Conservation (phyloP, 2,888 invertebrate genomes). For the Napeogenes inachia region DNA sequence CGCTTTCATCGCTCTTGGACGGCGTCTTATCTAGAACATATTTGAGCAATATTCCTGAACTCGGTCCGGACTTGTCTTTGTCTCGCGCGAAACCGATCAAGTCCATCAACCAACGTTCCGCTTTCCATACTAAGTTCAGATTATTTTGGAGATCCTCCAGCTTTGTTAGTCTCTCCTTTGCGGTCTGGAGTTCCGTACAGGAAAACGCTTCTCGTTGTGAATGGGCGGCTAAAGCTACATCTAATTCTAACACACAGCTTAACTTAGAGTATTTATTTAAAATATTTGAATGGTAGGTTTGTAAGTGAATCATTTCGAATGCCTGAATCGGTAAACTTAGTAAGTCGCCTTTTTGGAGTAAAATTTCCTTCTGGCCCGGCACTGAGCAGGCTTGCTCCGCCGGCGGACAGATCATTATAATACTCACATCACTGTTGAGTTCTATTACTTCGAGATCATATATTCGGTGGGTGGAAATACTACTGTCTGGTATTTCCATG, state of each 20-base stretch:
- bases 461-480: constrained; percentile 85
- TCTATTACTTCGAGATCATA: constrained; percentile 97
- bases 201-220: constrained; percentile 97
- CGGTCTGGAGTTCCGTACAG: constrained; percentile 88
- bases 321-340: constrained; percentile 95
- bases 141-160: constrained; percentile 90
- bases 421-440: constrained; percentile 91
- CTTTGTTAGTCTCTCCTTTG: constrained; percentile 89
- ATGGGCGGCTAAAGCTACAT: constrained; percentile 93
- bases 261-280: constrained; percentile 94
- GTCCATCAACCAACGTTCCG: constrained; percentile 97
- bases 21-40: constrained; percentile 60
- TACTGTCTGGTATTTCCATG: constrained; percentile 86
- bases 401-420: constrained; percentile 94
- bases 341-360: constrained; percentile 90
- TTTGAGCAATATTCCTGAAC: constrained; percentile 71
- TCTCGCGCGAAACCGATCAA: constrained; percentile 96
- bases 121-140: constrained; percentile 94
- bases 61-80: constrained; percentile 63
- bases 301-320: constrained; percentile 95
- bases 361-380: constrained; percentile 89
- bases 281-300: constrained; percentile 94
- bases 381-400: constrained; percentile 95
- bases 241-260: constrained; percentile 95
- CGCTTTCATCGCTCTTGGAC: constrained; percentile 48